Base-by-base conservation (phyloP, 2,888 invertebrate species). In the Choreutis nemorana region DNA sequence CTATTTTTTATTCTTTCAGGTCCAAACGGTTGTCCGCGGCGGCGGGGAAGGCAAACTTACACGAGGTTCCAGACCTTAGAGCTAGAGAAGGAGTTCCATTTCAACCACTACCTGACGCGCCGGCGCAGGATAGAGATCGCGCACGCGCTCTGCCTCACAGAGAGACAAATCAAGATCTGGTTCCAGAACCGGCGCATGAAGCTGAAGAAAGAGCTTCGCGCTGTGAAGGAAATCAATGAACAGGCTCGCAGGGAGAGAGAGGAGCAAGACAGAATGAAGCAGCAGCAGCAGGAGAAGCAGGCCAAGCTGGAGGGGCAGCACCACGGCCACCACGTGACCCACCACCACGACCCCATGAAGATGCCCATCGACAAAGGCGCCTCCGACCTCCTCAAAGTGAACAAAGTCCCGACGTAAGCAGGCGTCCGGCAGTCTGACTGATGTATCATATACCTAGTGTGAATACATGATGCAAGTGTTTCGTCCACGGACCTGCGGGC, bases 61-160 rank as follows among this genome's bases (percentile, higher is more conserved):
- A 97, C 97, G 43, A 90, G 97, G 57, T 96, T 97, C 85, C 97
- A 98, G 79, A 97, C 97, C 13, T 82, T 97, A 78, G 97, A 97
- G 70, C 85, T 97, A 75, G 97, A 97, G 77, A 97, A 97, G 79
- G 97, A 97, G 83, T 97, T 97, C 82, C 94, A 97, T 66, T 96
- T 95, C 82, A 97, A 97, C 81, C 95, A 96, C 65, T 97, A 97
- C 78, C 84, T 97, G 71, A 97, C 97, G 51, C 86, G 97, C 63
- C 85, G 97, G 66, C 88, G 97, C 71, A 86, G 97, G 81, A 96
- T 97, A 80, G 97, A 97, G 79, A 97, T 97, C 50, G 96, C 97
- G 25, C 96, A 97, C 73, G 94, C 94, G 32, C 87, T 97, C 35
- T 94, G 95, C 72, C 86, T 97, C 52, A 95, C 96, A 49, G 97